phyloP scores from a whole-genome alignment of 1,140 invertebrate genomes.

The Caenorhabditis briggsae region DNA sequence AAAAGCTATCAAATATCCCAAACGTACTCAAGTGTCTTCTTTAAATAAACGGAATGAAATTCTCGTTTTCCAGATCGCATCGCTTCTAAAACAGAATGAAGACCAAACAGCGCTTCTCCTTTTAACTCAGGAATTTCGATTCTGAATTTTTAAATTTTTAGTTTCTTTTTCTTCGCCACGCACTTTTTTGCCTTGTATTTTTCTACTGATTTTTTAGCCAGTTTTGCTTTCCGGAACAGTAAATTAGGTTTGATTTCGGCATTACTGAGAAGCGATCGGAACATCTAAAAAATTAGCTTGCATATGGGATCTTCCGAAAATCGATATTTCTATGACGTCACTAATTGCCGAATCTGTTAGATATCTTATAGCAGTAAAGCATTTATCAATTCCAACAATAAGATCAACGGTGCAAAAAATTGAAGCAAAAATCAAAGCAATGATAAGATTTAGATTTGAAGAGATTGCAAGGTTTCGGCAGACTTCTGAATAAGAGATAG shows the following conservation, averaged over 20 bases:
- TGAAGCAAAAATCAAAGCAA: background rate
- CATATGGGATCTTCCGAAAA: background rate
- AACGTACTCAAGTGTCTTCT: slow-evolving; percentile 47
- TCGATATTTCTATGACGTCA: background rate
- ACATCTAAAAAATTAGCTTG: slow-evolving; percentile 2
- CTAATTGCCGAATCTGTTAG: background rate
- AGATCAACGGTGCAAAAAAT: too few relatives aligned
- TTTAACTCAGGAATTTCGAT: slow-evolving; percentile 44
- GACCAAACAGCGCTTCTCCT: slow-evolving; percentile 58
- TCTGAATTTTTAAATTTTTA: slow-evolving; percentile 13
- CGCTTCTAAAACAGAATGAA: slow-evolving; percentile 51
- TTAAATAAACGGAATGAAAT: slow-evolving; percentile 47
- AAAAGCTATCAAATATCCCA: too few relatives aligned
- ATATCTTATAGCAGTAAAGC: background rate
- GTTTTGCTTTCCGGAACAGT: slow-evolving; percentile 57
- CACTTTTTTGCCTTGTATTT: slow-evolving; percentile 44
- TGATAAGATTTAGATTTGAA: slow-evolving; percentile 17
- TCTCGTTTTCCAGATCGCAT: slow-evolving; percentile 49
- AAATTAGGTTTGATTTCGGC: slow-evolving; percentile 52
- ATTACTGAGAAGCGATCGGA: background rate
- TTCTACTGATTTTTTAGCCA: slow-evolving; percentile 37
- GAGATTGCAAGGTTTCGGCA: slow-evolving; percentile 46
- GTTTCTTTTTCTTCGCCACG: background rate
- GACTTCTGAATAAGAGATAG: slow-evolving; percentile 32
- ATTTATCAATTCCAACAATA: background rate